These are phyloP conservation scores for Gryon sp. DNA, from an alignment of 1,140 invertebrate species.

Conservation along the genomic window DNA sequence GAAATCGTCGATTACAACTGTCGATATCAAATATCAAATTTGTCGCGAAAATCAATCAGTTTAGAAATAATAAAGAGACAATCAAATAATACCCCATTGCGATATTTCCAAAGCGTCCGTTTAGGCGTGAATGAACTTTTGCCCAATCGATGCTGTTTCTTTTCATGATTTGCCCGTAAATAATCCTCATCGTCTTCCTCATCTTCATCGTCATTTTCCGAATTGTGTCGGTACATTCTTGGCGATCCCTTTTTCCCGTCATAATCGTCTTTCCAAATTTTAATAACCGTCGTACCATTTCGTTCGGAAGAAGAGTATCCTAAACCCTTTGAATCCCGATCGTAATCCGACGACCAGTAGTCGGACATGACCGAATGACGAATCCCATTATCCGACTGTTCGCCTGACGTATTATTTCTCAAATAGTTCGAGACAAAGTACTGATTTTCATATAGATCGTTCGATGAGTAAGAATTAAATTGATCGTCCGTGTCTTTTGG, in stretches of 20 bases:
- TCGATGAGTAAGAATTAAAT: conserved; percentile 44
- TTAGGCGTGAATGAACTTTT: conserved; percentile 65
- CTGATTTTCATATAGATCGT: conserved; percentile 70
- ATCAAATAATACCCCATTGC: conserved; percentile 74
- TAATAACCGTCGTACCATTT: conserved; percentile 26
- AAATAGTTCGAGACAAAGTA: conserved; percentile 64
- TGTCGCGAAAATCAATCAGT: neutral
- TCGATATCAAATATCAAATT: conserved; percentile 20
- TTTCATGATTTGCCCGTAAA: conserved; percentile 25
- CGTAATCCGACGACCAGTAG: conserved; percentile 11
- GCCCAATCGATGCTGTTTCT: conserved; percentile 47
- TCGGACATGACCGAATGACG: conserved; percentile 1
- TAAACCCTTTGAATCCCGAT: neutral
- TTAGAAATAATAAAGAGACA: neutral
- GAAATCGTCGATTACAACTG: no score
- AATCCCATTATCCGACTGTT: neutral
- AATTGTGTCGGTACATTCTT: conserved; percentile 25
- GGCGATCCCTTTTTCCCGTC: neutral
- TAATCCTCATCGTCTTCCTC: conserved; percentile 54
- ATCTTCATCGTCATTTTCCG: conserved; percentile 59
- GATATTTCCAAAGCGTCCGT: conserved; percentile 71
- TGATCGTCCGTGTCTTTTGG: conserved; percentile 44
- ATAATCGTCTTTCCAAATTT: conserved; percentile 28
- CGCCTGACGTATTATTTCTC: conserved; percentile 35
- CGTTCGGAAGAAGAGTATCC: conserved; percentile 11